Conservation (phyloP, 30 jellyfish, hydroid and myxozoan genomes). For the Aurelia sp. region DNA sequence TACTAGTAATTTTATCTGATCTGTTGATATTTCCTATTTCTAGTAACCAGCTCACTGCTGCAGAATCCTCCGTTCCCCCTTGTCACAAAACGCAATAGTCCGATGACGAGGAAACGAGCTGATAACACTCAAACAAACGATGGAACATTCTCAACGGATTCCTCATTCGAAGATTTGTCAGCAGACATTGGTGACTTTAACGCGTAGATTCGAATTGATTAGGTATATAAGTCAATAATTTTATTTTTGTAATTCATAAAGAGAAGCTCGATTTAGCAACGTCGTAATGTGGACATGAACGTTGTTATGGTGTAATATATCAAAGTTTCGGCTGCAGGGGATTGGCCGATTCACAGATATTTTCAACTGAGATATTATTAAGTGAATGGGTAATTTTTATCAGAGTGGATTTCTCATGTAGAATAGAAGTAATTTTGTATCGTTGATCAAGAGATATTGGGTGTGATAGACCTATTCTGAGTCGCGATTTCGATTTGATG, state of each 20-base stretch:
- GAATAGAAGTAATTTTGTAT: too few species aligned
- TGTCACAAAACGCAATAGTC: not conserved
- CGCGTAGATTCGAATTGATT: not conserved
- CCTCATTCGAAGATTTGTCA: constrained; percentile 67
- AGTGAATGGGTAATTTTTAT: too few species aligned
- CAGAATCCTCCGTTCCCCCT: constrained; percentile 32
- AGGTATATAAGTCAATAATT: not conserved
- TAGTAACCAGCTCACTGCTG: constrained; percentile 12
- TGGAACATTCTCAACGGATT: constrained; percentile 44
- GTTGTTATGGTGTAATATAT: too few species aligned
- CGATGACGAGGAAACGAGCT: not conserved
- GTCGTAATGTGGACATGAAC: too few species aligned
- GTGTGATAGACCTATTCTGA: too few species aligned
- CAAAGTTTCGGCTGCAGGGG: too few species aligned
- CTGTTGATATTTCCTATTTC: not conserved
- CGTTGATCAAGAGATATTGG: too few species aligned
- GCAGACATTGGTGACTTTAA: constrained; percentile 37
- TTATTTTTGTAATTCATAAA: not conserved
- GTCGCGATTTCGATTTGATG: too few species aligned
- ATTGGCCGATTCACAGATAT: too few species aligned
- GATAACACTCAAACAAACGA: constrained; percentile 6
- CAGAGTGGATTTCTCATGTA: too few species aligned
- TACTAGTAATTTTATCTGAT: not conserved
- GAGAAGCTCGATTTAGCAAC: too few species aligned
- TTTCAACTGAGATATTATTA: too few species aligned